Evolutionary conservation across 2,797 vertebrate species (phyloP).

Genomic region (Pseudochirops cupreus): DNA sequence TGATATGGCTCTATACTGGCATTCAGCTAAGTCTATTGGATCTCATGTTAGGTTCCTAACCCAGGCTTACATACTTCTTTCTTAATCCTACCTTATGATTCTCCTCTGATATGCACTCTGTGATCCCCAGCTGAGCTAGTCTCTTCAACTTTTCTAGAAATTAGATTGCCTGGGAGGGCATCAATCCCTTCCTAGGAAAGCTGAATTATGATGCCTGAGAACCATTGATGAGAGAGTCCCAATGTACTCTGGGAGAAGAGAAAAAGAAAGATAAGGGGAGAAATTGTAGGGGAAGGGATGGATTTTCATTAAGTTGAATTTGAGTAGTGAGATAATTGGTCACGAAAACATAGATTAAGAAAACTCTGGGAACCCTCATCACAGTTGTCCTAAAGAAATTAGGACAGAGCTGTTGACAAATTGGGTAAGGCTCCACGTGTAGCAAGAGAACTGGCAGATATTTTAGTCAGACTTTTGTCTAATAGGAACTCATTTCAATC

Average conservation of each 20-base stretch:
- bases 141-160: background rate
- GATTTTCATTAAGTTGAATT: slow-evolving; percentile 33
- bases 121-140: background rate
- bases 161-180: background rate
- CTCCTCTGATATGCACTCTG: background rate
- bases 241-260: background rate
- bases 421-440: background rate
- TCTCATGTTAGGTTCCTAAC: background rate
- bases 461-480: background rate
- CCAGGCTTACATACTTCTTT: background rate
- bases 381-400: background rate
- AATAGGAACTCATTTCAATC: slow-evolving; percentile 50
- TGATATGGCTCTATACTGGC: background rate
- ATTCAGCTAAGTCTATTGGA: background rate
- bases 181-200: background rate
- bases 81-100: background rate
- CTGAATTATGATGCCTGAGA: background rate
- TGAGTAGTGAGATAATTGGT: slow-evolving; percentile 40
- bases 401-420: background rate
- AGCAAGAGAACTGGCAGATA: background rate
- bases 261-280: background rate
- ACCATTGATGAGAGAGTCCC: background rate
- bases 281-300: background rate
- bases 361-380: background rate
- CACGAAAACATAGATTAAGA: slow-evolving; percentile 18